Evolutionary conservation across 2,888 invertebrate genomes (phyloP).

Genomic region (Scaptomyza polygonia): DNA sequence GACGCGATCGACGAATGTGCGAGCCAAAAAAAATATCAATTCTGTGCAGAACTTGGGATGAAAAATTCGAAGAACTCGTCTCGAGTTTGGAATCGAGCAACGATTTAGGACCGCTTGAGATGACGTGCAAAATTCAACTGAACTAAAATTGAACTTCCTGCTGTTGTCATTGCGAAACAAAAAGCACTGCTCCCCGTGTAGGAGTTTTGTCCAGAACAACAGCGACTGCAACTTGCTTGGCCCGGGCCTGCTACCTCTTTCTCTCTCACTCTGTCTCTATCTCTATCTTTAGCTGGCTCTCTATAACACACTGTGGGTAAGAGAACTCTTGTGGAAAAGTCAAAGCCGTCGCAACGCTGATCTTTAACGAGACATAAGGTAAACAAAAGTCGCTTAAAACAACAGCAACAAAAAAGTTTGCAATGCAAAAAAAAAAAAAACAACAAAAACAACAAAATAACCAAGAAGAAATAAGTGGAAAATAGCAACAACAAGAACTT

Average conservation of each 20-base stretch:
- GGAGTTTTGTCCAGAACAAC: slow-evolving; percentile 54
- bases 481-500: slow-evolving; percentile 60
- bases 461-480: slow-evolving; percentile 24
- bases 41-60: slow-evolving; percentile 26
- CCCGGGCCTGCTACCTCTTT: slow-evolving; percentile 22
- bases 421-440: slow-evolving; percentile 35
- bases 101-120: slow-evolving; percentile 71
- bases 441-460: slow-evolving; percentile 14
- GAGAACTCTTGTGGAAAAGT: slow-evolving; percentile 31
- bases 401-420: slow-evolving; percentile 47
- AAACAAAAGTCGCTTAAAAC: slow-evolving; percentile 69
- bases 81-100: slow-evolving; percentile 34
- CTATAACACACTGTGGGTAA: not conserved
- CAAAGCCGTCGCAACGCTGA: slow-evolving; percentile 41
- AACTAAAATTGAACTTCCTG: slow-evolving; percentile 79
- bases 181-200: slow-evolving; percentile 34
- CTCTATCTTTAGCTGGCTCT: not conserved
- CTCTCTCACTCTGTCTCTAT: not conserved
- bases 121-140: slow-evolving; percentile 81
- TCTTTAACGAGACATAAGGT: slow-evolving; percentile 73
- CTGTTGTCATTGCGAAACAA: slow-evolving; percentile 57
- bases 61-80: slow-evolving; percentile 35
- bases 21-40: slow-evolving; percentile 12
- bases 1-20: slow-evolving; percentile 27
- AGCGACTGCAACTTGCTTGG: slow-evolving; percentile 70